Percentiles rank a stretch among this genome's conserved stretches.
These are phyloP conservation scores for Pluvianellus socialis DNA, from an alignment of 2,113 vertebrate genomes.

Conservation along the genomic window DNA sequence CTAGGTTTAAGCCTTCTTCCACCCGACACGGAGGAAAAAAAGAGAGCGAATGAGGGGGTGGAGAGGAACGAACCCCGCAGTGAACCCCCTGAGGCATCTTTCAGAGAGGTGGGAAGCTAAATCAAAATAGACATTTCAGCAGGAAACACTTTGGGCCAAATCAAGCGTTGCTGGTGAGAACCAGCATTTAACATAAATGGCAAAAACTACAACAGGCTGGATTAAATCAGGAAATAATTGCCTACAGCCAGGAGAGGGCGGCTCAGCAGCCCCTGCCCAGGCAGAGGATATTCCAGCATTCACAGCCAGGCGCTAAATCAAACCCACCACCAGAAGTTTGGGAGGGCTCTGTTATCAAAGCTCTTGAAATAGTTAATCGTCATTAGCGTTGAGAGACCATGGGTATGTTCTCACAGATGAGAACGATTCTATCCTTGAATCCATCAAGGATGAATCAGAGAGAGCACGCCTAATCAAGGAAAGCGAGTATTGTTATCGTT, in stretches of 20 bases:
- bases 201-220: neutral
- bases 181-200: neutral
- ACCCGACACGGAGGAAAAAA: neutral
- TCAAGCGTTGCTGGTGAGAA: neutral
- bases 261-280: rapidly evolving
- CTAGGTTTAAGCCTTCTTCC: neutral
- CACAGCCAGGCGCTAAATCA: neutral
- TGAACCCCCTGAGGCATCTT: neutral
- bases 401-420: too few species aligned
- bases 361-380: too few species aligned
- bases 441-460: too few species aligned
- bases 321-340: neutral
- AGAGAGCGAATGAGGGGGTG: neutral
- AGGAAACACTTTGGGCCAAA: neutral
- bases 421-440: too few species aligned
- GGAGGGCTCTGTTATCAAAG: neutral
- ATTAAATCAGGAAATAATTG: neutral
- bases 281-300: neutral
- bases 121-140: neutral
- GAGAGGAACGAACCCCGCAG: neutral
- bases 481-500: too few species aligned
- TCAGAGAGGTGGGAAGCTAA: neutral
- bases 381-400: too few species aligned
- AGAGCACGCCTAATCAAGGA: too few species aligned
- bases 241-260: neutral